Evolutionary conservation across 2,113 vertebrate genomes (phyloP).

Genomic region (Crotalus viridis): DNA sequence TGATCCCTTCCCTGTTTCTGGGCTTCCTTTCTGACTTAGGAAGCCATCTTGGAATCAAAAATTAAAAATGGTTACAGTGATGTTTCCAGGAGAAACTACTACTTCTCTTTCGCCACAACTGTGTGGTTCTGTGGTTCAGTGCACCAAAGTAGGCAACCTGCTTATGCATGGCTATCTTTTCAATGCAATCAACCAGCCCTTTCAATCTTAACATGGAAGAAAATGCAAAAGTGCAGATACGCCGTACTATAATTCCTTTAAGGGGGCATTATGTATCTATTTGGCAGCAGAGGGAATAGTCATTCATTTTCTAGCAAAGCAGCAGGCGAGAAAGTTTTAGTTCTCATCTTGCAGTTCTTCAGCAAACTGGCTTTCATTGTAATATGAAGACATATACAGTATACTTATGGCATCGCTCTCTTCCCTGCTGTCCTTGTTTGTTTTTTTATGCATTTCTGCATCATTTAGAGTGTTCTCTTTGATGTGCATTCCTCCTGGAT

Average conservation of each 20-base stretch:
- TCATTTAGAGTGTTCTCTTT: conserved; percentile 81
- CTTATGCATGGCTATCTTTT: not conserved
- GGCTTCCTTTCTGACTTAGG: not conserved
- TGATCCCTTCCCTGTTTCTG: not conserved
- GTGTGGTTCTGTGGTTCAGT: not conserved
- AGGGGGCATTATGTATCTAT: not conserved
- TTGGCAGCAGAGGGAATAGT: not conserved
- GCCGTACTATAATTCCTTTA: not conserved
- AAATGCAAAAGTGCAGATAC: not conserved
- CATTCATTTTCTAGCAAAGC: not conserved
- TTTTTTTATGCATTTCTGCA: conserved; percentile 83
- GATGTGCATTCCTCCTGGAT: conserved; percentile 80
- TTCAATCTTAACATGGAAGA: not conserved
- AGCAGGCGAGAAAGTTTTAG: conserved; percentile 48
- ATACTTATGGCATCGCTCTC: conserved; percentile 74
- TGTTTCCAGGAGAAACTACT: not conserved
- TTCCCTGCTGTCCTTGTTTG: conserved; percentile 78
- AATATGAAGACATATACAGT: conserved; percentile 72
- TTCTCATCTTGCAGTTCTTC: conserved; percentile 63
- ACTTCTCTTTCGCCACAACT: not conserved
- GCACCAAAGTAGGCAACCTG: not conserved
- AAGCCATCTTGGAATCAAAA: not conserved
- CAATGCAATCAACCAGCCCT: not conserved
- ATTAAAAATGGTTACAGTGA: not conserved
- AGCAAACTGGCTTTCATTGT: conserved; percentile 74